Conservation (phyloP, 2,888 invertebrate genomes). For the Drosophila merina region DNA sequence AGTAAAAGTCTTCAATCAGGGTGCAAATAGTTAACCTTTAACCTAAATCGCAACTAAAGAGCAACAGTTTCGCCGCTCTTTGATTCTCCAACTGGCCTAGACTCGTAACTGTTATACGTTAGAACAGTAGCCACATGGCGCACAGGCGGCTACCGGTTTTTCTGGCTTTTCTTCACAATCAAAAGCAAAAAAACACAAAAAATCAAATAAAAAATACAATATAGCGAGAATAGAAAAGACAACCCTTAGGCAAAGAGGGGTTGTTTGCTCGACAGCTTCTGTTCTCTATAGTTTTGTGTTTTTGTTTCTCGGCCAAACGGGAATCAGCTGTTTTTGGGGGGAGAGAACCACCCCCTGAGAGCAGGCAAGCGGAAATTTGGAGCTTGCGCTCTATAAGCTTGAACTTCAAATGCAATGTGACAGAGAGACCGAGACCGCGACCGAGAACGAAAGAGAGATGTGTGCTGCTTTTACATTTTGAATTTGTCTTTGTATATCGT, state of each 20-base stretch:
- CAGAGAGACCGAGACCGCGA: constrained; percentile 15
- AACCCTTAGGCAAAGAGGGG: constrained; percentile 56
- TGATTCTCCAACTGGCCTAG: constrained; percentile 24
- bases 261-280: constrained; percentile 20
- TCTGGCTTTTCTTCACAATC: constrained; percentile 42
- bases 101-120: constrained; percentile 48
- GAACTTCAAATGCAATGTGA: constrained; percentile 71
- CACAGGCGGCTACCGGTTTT: constrained; percentile 58
- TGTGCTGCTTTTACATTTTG: constrained; percentile 46
- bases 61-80: constrained; percentile 67
- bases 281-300: constrained; percentile 12
- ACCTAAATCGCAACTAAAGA: constrained; percentile 71
- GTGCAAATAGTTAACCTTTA: constrained; percentile 66
- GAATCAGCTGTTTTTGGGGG: constrained; percentile 44
- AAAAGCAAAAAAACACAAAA: constrained; percentile 27
- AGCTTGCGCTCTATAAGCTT: constrained; percentile 68
- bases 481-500: constrained; percentile 62
- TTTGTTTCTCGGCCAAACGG: constrained; percentile 19
- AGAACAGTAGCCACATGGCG: constrained; percentile 26
- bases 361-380: constrained; percentile 10
- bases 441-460: constrained; percentile 19
- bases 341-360: constrained; percentile 17
- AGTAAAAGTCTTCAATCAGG: constrained; percentile 65
- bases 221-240: constrained; percentile 36
- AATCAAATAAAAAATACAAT: constrained; percentile 20